A percentile compares a stretch with the other conserved stretches of the same genome.
Conservation (phyloP, 2,888 invertebrate genomes). For the Listrodromus nycthemerus region DNA sequence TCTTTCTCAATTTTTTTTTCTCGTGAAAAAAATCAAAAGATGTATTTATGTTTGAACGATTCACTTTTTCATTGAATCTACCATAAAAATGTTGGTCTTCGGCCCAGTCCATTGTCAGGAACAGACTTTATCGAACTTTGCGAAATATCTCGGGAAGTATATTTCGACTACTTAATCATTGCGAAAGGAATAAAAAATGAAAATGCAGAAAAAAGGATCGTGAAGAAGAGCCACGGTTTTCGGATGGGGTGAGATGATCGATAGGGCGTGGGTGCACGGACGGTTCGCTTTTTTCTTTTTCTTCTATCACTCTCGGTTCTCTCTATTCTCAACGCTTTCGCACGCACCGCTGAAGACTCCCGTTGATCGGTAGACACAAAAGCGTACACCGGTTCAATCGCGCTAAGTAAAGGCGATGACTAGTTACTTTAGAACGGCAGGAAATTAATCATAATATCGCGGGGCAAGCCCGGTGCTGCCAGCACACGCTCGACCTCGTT, state of each 20-base stretch:
- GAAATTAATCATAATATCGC: conserved; percentile 83
- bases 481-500: conserved; percentile 48
- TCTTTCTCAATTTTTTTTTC: no score
- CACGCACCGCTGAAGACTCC: conserved; percentile 52
- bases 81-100: background rate
- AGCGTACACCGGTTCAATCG: conserved; percentile 70
- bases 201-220: conserved; percentile 57
- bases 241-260: conserved; percentile 61
- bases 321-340: conserved; percentile 63
- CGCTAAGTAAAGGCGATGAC: conserved; percentile 83
- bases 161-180: conserved; percentile 45
- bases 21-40: background rate
- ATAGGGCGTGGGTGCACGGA: conserved; percentile 56
- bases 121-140: background rate
- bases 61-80: background rate
- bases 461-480: conserved; percentile 32
- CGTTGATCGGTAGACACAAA: conserved; percentile 41
- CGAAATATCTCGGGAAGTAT: conserved; percentile 13
- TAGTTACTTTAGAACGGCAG: conserved; percentile 81
- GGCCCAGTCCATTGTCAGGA: background rate
- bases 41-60: background rate
- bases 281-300: conserved; percentile 9
- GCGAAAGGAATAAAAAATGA: conserved; percentile 31
- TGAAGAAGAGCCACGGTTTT: conserved; percentile 31
- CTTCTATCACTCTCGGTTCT: conserved; percentile 24